phyloP scores from a whole-genome alignment of 92 coral and sea anemone genomes.

The Muricea muricata region DNA sequence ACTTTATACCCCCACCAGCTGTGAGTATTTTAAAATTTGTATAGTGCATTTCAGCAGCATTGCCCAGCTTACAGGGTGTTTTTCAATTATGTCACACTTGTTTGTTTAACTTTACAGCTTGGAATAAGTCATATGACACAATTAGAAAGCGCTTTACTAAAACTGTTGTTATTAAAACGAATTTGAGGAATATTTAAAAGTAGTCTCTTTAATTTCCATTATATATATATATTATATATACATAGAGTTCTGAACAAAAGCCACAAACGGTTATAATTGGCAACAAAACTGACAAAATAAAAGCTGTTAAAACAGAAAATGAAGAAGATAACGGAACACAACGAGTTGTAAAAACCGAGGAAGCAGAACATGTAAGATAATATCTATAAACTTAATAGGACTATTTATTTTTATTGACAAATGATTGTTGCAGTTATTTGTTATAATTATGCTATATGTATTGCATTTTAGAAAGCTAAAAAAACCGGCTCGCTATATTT shows the following conservation, averaged over 20 bases:
- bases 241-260: conserved; percentile 4
- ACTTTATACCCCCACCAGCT: conserved; percentile 37
- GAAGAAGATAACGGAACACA: no score
- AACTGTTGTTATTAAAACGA: no score
- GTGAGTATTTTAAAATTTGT: neutral
- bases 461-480: conserved; percentile 16
- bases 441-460: neutral
- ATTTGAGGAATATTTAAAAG: no score
- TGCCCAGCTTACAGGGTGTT: no score
- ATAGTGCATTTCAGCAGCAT: neutral
- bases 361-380: conserved; percentile 48
- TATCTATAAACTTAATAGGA: neutral
- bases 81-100: no score
- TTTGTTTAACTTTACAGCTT: no score
- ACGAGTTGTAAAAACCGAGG: conserved; percentile 44
- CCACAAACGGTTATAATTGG: conserved; percentile 48
- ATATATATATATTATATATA: no score
- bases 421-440: no score
- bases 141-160: no score
- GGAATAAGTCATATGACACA: no score
- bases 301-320: conserved; percentile 42
- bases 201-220: no score
- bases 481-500: conserved; percentile 30
- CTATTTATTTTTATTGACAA: no score
- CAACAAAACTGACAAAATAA: conserved; percentile 46